Evolutionary conservation across 2,888 invertebrate species (phyloP).

Genomic region (Synanthedon tipuliformis): DNA sequence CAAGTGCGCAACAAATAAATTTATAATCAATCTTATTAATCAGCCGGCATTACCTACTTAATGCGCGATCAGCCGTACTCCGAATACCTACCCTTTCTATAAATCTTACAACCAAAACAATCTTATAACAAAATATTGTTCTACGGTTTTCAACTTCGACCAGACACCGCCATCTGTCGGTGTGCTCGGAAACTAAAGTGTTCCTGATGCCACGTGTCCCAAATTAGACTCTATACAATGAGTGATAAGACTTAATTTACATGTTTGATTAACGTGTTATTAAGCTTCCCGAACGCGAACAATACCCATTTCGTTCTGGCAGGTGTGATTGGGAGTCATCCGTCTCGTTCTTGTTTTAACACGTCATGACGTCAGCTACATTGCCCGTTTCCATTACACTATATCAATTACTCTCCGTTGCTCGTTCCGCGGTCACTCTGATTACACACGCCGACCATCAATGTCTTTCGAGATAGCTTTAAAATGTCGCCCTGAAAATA

Average conservation of each 20-base stretch:
- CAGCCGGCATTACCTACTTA: slow-evolving; percentile 10
- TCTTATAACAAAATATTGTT: slow-evolving; percentile 4
- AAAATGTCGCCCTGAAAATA: slow-evolving; percentile 5
- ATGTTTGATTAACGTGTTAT: slow-evolving; percentile 45
- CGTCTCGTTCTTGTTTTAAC: slow-evolving; percentile 53
- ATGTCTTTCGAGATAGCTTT: neutral
- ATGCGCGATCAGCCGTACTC: slow-evolving; percentile 4
- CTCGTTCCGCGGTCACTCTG: slow-evolving; percentile 26
- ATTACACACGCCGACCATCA: slow-evolving; percentile 13
- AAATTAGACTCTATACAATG: slow-evolving; percentile 33
- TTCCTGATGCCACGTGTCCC: neutral
- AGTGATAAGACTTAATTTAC: slow-evolving; percentile 47
- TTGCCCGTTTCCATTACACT: slow-evolving; percentile 67
- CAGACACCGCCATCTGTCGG: slow-evolving; percentile 34
- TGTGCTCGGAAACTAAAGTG: neutral
- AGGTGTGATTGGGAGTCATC: slow-evolving; percentile 30
- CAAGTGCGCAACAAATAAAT: slow-evolving; percentile 4
- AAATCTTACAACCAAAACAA: slow-evolving; percentile 1
- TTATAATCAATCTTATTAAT: slow-evolving; percentile 16
- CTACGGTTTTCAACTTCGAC: slow-evolving; percentile 15
- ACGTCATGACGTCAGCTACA: slow-evolving; percentile 57
- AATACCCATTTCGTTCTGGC: slow-evolving; percentile 48
- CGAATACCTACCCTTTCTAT: slow-evolving; percentile 4
- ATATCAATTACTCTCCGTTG: slow-evolving; percentile 52
- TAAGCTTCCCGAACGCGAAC: slow-evolving; percentile 26